Evolutionary conservation across 92 coral and sea anemone species (phyloP).

Genomic region (Bergia sp.): DNA sequence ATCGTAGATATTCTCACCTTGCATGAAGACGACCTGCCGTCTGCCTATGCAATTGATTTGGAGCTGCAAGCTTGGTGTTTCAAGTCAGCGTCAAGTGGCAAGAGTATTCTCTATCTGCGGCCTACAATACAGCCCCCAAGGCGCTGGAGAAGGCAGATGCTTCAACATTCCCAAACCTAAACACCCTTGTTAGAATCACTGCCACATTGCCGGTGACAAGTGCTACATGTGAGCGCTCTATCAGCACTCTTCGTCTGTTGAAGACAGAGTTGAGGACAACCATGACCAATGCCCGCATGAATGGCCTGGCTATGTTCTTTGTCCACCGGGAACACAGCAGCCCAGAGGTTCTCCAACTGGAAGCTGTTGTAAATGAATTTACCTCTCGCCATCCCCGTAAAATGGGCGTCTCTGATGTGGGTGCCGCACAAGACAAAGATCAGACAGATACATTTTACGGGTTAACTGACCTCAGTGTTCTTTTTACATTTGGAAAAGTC

Average conservation of each 20-base stretch:
- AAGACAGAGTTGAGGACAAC: background rate
- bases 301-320: conserved; percentile 23
- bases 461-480: too few species aligned
- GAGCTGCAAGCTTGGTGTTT: background rate
- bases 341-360: background rate
- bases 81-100: too few species aligned
- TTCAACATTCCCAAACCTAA: conserved; percentile 3
- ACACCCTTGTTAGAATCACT: conserved; percentile 21
- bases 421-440: too few species aligned
- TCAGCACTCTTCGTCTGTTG: conserved; percentile 23
- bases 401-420: too few species aligned
- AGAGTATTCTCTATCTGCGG: too few species aligned
- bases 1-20: too few species aligned
- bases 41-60: background rate
- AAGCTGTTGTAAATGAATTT: too few species aligned
- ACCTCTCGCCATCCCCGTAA: too few species aligned
- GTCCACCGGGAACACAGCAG: conserved; percentile 15
- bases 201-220: conserved; percentile 42
- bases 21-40: background rate
- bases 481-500: too few species aligned
- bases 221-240: conserved; percentile 32
- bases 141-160: too few species aligned
- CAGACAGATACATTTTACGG: too few species aligned
- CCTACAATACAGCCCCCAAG: too few species aligned
- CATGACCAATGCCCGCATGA: background rate